Percentiles rank a stretch among this genome's conserved stretches.
Evolutionary conservation across 1,140 invertebrate species (phyloP).

Genomic region (Brachionus plicatilis): DNA sequence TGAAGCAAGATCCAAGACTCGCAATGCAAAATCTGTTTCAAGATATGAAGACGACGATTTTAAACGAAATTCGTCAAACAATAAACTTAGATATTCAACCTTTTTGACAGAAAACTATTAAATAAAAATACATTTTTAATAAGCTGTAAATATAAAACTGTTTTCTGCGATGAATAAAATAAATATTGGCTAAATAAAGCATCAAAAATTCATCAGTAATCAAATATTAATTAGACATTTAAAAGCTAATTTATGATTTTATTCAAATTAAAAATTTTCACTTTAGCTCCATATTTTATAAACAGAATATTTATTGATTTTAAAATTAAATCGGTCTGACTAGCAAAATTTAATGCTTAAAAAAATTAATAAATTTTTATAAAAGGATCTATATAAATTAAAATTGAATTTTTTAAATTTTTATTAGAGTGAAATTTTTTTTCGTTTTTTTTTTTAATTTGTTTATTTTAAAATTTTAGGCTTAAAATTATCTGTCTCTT

Average conservation of each 20-base stretch:
- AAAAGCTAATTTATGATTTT: neutral
- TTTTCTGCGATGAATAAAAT: neutral
- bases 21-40: neutral
- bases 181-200: neutral
- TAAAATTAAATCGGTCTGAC: neutral
- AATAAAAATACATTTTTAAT: neutral
- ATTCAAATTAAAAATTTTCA: neutral
- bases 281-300: neutral
- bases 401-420: no score
- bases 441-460: neutral
- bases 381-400: no score
- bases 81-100: neutral
- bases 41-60: neutral
- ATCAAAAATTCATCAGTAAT: neutral
- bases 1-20: neutral
- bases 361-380: no score
- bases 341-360: neutral
- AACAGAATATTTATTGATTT: neutral
- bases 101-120: constrained; percentile 8
- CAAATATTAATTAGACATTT: neutral
- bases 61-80: neutral
- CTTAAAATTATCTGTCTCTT: no score
- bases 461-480: neutral
- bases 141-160: neutral
- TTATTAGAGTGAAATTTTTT: neutral